Percentiles rank a stretch among this genome's conserved stretches.
phyloP scores from a whole-genome alignment of 2,888 invertebrate genomes.

The Papilio protenor region DNA sequence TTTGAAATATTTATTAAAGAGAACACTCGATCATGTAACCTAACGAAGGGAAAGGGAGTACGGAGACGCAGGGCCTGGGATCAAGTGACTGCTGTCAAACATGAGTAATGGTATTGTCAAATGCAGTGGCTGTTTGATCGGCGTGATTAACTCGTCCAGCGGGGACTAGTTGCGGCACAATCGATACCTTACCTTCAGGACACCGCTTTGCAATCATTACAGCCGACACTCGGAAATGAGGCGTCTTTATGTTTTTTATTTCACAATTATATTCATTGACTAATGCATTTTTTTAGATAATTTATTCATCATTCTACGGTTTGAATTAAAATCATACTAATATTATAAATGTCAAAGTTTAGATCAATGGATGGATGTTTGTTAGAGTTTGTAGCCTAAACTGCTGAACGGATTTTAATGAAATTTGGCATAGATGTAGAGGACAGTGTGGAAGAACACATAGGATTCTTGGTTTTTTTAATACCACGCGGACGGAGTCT shows the following conservation, averaged over 20 bases:
- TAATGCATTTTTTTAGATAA: too few species aligned
- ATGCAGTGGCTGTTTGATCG: slow-evolving; percentile 35
- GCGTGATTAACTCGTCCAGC: slow-evolving; percentile 35
- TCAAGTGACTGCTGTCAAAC: slow-evolving; percentile 41
- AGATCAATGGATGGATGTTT: too few species aligned
- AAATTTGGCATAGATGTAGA: too few species aligned
- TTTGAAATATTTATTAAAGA: background rate
- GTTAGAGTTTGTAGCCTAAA: too few species aligned
- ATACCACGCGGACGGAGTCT: too few species aligned
- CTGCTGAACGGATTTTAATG: too few species aligned
- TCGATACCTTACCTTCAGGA: slow-evolving; percentile 33
- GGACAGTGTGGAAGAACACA: too few species aligned
- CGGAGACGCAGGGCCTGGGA: slow-evolving; percentile 17
- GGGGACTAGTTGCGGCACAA: slow-evolving; percentile 36
- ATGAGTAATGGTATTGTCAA: slow-evolving; percentile 41
- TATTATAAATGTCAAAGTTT: too few species aligned
- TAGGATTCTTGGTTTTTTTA: too few species aligned
- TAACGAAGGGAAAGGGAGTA: background rate
- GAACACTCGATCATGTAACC: background rate
- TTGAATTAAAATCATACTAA: too few species aligned
- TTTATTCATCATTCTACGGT: too few species aligned
- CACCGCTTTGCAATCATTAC: slow-evolving; percentile 37
- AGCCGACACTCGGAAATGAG: slow-evolving; percentile 28
- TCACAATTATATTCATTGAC: background rate
- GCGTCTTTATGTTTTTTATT: slow-evolving; percentile 8